Conservation (phyloP, 2,888 invertebrate species). For the Phortica magna region DNA sequence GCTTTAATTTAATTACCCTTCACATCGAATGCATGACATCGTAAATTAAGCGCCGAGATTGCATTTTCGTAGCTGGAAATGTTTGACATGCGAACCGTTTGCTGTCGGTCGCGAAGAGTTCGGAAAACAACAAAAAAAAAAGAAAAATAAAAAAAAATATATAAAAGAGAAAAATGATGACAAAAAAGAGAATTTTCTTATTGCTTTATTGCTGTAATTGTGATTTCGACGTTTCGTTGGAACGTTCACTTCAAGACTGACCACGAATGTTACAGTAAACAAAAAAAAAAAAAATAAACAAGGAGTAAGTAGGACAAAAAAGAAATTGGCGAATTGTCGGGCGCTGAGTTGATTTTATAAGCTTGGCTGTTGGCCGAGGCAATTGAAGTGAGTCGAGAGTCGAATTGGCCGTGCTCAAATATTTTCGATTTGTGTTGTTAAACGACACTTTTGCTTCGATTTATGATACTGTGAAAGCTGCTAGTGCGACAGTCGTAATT, state of each 20-base stretch:
- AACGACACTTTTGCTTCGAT: slow-evolving; percentile 68
- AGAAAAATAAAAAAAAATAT: neutral
- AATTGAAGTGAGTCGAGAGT: too few species aligned
- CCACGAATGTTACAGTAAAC: too few species aligned
- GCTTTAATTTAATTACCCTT: slow-evolving; percentile 58
- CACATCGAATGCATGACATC: slow-evolving; percentile 31
- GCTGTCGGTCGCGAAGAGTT: slow-evolving; percentile 37
- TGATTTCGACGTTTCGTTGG: neutral
- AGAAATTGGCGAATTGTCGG: neutral
- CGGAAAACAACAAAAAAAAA: slow-evolving; percentile 19
- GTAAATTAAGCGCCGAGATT: slow-evolving; percentile 7
- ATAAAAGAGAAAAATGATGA: neutral
- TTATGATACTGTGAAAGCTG: slow-evolving; percentile 65
- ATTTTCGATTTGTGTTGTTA: slow-evolving; percentile 55
- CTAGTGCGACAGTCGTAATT: slow-evolving; percentile 64
- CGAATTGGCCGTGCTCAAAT: neutral
- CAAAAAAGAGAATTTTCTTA: slow-evolving; percentile 38
- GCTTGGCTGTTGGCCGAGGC: slow-evolving; percentile 16
- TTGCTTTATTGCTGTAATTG: slow-evolving; percentile 49
- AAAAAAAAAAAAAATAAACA: too few species aligned
- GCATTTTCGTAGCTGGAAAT: slow-evolving; percentile 13
- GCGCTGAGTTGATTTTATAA: neutral
- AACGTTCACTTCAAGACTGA: neutral
- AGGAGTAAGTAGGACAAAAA: too few species aligned
- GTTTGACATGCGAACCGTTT: slow-evolving; percentile 10